Conservation (phyloP, 2,113 vertebrate genomes). For the Myotis brandtii region DNA sequence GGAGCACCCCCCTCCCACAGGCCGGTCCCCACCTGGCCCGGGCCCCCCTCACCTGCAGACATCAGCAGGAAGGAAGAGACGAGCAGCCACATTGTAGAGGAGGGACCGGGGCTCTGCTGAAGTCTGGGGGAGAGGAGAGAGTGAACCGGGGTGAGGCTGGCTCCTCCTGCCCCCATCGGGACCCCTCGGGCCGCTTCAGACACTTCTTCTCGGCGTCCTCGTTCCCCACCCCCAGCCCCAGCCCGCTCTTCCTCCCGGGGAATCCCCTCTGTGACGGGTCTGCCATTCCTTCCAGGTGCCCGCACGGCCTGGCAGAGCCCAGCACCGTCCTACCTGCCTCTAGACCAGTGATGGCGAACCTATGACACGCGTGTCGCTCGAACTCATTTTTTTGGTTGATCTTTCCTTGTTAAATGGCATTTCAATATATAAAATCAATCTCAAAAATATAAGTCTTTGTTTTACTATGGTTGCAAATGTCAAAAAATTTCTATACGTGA, state of each 20-base stretch:
- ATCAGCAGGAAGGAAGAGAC: conserved; percentile 55
- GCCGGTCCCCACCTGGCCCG: not conserved
- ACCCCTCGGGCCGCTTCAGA: not conserved
- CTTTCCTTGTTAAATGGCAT: too few relatives aligned
- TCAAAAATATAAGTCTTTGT: too few relatives aligned
- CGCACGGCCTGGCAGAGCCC: not conserved
- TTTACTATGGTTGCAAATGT: too few relatives aligned
- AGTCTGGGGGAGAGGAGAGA: conserved; percentile 2
- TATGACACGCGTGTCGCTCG: too few relatives aligned
- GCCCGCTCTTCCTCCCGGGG: accelerated
- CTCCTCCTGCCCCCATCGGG: not conserved
- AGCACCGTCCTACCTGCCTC: not conserved
- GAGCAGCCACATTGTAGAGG: conserved; percentile 56
- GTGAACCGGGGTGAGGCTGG: not conserved
- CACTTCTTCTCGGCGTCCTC: too few relatives aligned
- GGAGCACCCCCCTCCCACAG: not conserved
- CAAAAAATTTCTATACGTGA: too few relatives aligned
- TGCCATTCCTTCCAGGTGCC: not conserved
- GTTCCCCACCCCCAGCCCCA: accelerated
- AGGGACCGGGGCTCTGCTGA: not conserved
- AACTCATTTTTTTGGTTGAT: too few relatives aligned
- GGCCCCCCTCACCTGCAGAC: conserved; percentile 58
- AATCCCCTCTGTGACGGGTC: not conserved
- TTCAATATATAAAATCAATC: too few relatives aligned
- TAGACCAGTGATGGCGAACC: too few relatives aligned